Percentiles rank a stretch among this genome's conserved stretches.
Conservation (phyloP, 1,140 invertebrate species). For the Drosophila orena region DNA sequence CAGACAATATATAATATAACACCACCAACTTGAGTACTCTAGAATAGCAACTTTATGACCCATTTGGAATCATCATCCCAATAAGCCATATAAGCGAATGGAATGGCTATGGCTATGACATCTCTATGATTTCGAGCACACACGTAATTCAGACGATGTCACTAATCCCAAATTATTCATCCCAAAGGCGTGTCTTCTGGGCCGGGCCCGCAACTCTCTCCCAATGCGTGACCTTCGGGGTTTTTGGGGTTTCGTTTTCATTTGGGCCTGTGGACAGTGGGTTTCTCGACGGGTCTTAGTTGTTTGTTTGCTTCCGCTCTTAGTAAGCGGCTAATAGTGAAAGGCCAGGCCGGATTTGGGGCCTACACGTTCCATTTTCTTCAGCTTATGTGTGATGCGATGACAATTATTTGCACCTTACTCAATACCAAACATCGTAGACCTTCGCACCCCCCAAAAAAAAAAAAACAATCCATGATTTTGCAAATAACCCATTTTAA, state of each 20-base stretch:
- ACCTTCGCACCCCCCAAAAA: background rate
- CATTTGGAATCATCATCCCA: too few species aligned
- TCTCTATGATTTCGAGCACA: background rate
- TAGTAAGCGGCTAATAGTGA: constrained; percentile 8
- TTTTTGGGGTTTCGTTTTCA: background rate
- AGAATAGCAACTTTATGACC: too few species aligned
- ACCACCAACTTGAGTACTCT: too few species aligned
- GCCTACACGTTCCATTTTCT: constrained; percentile 3
- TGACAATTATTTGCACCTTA: constrained; percentile 1
- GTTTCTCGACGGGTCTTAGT: constrained; percentile 22
- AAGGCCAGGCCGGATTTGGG: constrained; percentile 30
- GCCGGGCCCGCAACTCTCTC: constrained; percentile 5
- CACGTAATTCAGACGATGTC: constrained; percentile 5
- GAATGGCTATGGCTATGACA: background rate
- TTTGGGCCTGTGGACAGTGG: constrained; percentile 2
- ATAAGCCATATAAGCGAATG: too few species aligned
- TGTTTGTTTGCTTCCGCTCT: constrained; percentile 39
- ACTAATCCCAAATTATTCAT: constrained; percentile 4
- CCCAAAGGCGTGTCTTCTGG: constrained; percentile 33
- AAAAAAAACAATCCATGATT: too few species aligned
- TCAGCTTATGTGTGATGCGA: background rate
- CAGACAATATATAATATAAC: too few species aligned
- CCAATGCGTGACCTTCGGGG: constrained; percentile 22
- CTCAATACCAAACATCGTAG: background rate
- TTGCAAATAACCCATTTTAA: background rate